Conservation (phyloP, 1,140 invertebrate species). For the Batillaria attramentaria region DNA sequence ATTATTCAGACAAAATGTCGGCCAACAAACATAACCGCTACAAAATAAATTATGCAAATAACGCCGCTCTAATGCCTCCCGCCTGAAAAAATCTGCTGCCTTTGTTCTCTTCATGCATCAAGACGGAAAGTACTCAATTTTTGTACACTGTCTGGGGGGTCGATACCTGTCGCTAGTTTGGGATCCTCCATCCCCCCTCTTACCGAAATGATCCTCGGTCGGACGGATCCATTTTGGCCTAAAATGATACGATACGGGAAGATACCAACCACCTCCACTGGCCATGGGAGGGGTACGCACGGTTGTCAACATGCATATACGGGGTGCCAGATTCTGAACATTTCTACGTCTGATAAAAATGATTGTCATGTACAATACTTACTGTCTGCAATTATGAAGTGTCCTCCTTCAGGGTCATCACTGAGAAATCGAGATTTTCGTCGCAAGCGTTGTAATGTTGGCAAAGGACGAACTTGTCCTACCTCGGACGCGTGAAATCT, state of each 20-base stretch:
- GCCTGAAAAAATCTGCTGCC: background rate
- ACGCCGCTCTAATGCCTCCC: background rate
- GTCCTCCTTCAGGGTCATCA: background rate
- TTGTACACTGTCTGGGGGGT: too few species aligned
- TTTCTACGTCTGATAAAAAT: background rate
- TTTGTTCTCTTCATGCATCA: too few species aligned
- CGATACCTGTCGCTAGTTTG: background rate
- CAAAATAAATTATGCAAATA: conserved; percentile 30
- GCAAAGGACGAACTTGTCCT: conserved; percentile 22
- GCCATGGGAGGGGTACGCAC: conserved; percentile 14
- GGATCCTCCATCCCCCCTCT: conserved; percentile 30
- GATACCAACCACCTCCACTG: conserved; percentile 29
- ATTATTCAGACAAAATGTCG: conserved; percentile 13
- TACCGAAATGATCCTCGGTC: conserved; percentile 32
- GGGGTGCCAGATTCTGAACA: background rate
- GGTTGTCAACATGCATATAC: background rate
- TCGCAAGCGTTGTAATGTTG: background rate
- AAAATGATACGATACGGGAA: conserved; percentile 36
- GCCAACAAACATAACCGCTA: background rate
- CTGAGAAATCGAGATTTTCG: background rate
- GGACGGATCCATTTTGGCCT: conserved; percentile 40
- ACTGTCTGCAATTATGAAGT: background rate
- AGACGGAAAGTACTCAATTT: background rate
- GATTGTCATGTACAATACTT: background rate
- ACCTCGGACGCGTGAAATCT: conserved; percentile 36